Conservation (phyloP, 1,140 invertebrate genomes). For the Parapsyche elsis region DNA sequence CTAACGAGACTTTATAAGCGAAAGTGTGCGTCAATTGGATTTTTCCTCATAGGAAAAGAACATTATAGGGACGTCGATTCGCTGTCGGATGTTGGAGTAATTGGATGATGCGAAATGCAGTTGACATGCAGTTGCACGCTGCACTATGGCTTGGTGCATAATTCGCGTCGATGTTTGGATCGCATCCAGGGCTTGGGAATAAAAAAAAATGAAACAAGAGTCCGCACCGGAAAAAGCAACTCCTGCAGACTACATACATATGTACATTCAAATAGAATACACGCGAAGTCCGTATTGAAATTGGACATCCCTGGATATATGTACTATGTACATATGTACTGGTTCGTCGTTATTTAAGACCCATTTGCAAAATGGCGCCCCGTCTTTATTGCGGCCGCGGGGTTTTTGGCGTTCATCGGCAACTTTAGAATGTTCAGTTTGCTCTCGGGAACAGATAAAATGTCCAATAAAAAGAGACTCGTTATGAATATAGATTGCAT, state of each 20-base stretch:
- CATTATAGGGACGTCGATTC: too few species aligned
- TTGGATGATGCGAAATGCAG: background rate
- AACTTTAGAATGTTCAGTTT: background rate
- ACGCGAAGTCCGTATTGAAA: too few species aligned
- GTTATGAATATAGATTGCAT: too few species aligned
- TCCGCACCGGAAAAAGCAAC: background rate
- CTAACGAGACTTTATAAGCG: too few species aligned
- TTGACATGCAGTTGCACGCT: background rate
- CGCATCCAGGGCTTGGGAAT: background rate
- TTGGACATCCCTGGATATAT: too few species aligned
- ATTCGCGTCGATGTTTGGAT: background rate
- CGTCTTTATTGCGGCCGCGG: background rate
- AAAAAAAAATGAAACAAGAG: background rate
- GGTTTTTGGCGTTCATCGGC: background rate
- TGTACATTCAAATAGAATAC: background rate
- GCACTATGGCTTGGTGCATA: conserved; percentile 3
- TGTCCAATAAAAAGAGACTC: too few species aligned
- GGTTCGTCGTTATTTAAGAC: conserved; percentile 4
- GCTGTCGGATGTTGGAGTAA: background rate
- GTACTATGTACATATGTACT: too few species aligned
- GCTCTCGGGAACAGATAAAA: background rate
- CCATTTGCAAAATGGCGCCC: conserved; percentile 12
- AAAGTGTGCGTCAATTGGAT: too few species aligned
- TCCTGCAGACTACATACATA: background rate
- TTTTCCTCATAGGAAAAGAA: too few species aligned